Evolutionary conservation across 2,113 vertebrate species (phyloP), one percentile per base, ranked within the genome.

Genomic region (Oreocharis arfaki): DNA sequence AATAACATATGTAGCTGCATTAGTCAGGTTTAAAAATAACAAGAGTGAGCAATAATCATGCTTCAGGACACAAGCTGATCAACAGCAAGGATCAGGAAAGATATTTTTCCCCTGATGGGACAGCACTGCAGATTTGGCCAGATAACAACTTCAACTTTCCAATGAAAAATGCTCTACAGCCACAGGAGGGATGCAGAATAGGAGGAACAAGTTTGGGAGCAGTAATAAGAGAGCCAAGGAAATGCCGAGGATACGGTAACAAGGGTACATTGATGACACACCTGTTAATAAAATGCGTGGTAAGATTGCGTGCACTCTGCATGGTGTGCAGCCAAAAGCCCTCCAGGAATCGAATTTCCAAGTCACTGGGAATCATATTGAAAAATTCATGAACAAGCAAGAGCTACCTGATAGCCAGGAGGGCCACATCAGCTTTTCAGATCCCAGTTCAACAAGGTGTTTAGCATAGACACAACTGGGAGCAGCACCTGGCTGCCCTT

Each of bases 21-120:
- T 96, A 97, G 93, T 95, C 88, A 96, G 90, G 90, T 96, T 96
- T 94, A 93, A 97, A 96, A 96, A 96, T 95, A 96, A 94, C 89
- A 92, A 69, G 89, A 95, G 80, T 92, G 77, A 93, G 78, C 88
- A 96, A 97, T 94, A 90, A 80, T 70, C 93, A 79, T 91, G 87
- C 93, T 97, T 87, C 89, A 87, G 84, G 92, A 90, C 84, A 92
- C 84, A 94, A 90, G 90, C 86, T 96, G 95, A 96, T 94, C 92
- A 95, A 89, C 84, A 93, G 87, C 86, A 91, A 96, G 94, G 92
- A 90, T 95, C 93, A 95, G 88, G 90, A 96, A 90, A 94, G 94
- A 82, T 95, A 90, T 93, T 96, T 93, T 95, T 90, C 76, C 82
- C 95, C 91, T 92, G 88, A 84, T 91, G 94, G 93, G 84, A 91